Percentiles rank a stretch among this genome's conserved stretches.
Conservation (phyloP, 2,888 invertebrate species). For the Drosophila peninsularis region DNA sequence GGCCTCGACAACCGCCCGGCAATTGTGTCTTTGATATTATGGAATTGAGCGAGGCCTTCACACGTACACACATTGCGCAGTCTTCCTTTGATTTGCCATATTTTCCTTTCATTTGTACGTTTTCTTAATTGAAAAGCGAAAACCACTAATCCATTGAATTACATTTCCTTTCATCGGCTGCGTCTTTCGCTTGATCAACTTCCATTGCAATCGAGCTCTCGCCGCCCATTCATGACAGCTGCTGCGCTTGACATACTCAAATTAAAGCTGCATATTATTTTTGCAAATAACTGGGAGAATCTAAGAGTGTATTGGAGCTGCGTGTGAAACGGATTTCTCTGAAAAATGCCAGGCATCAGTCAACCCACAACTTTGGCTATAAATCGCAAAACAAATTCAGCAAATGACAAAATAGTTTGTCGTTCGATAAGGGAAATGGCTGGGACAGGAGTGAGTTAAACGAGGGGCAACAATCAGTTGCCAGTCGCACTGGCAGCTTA, state of each 20-base stretch:
- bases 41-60: slow-evolving; percentile 50
- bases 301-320: not conserved
- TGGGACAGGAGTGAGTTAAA: slow-evolving; percentile 25
- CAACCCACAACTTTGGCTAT: slow-evolving; percentile 41
- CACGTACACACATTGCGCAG: slow-evolving; percentile 22
- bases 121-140: slow-evolving; percentile 63
- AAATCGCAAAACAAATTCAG: slow-evolving; percentile 56
- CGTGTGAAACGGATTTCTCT: not conserved
- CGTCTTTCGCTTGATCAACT: slow-evolving; percentile 26
- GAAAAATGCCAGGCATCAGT: slow-evolving; percentile 36
- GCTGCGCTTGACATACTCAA: slow-evolving; percentile 22
- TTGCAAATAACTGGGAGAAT: not conserved
- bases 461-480: slow-evolving; percentile 1
- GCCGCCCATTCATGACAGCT: not conserved
- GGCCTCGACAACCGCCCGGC: slow-evolving; percentile 34
- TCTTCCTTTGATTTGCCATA: slow-evolving; percentile 37
- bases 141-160: slow-evolving; percentile 49
- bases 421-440: slow-evolving; percentile 40
- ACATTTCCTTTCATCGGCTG: slow-evolving; percentile 33
- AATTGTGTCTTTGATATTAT: slow-evolving; percentile 32
- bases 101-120: not conserved
- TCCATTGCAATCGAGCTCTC: slow-evolving; percentile 29
- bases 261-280: not conserved
- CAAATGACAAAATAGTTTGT: slow-evolving; percentile 61
- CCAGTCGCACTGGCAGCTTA: slow-evolving; percentile 28